phyloP scores from a whole-genome alignment of 1,140 invertebrate species.

The Gryllus bimaculatus region DNA sequence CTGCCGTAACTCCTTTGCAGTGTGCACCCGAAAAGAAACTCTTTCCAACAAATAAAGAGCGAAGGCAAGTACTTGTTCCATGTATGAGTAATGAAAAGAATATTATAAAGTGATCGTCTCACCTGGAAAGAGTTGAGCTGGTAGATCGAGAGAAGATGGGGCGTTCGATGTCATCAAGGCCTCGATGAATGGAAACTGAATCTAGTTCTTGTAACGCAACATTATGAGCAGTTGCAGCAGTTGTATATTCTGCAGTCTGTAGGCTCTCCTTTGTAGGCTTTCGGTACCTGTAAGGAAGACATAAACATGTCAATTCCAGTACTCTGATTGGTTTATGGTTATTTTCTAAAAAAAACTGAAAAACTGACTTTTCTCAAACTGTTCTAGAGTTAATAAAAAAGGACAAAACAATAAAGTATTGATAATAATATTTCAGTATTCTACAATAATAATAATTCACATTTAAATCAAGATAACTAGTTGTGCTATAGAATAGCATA shows the following conservation, averaged over 20 bases:
- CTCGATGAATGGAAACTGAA: slow-evolving; percentile 57
- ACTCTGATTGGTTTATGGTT: no score
- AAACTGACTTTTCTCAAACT: no score
- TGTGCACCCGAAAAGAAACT: background rate
- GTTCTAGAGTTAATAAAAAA: no score
- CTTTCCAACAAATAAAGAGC: background rate
- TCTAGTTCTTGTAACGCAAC: slow-evolving; percentile 39
- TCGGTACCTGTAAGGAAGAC: slow-evolving; percentile 37
- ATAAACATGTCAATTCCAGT: no score
- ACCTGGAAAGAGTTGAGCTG: slow-evolving; percentile 19
- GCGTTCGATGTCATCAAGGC: slow-evolving; percentile 53
- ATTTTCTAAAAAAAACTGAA: no score
- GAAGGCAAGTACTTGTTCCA: background rate
- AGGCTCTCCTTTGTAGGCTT: slow-evolving; percentile 56
- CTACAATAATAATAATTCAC: no score
- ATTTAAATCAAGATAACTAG: no score
- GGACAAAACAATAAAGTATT: no score
- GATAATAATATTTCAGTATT: no score
- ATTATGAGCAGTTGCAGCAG: slow-evolving; percentile 36
- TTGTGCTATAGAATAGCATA: no score
- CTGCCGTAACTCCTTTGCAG: no score
- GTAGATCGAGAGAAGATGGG: slow-evolving; percentile 18
- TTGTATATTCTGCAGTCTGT: slow-evolving; percentile 52
- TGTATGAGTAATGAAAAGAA: background rate
- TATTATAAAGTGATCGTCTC: background rate